Conservation (phyloP, 1,140 invertebrate genomes). For the Diachasma alloeum region DNA sequence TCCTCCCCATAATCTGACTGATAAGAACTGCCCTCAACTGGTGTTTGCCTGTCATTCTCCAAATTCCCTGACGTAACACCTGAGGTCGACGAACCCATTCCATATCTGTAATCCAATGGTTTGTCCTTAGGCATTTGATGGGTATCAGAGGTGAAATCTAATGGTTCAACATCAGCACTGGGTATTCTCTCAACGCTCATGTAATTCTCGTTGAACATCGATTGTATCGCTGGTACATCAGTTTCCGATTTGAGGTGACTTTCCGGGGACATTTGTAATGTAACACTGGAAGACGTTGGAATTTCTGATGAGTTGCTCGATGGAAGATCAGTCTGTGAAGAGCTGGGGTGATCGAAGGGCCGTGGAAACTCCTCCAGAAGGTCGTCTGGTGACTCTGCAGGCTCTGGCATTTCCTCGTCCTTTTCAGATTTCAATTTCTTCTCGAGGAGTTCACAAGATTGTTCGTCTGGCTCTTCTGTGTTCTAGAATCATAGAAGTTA, state of each 20-base stretch:
- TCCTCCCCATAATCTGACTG: constrained; percentile 22
- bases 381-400: constrained; percentile 16
- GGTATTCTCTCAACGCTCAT: constrained; percentile 7
- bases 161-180: constrained; percentile 34
- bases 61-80: constrained; percentile 21
- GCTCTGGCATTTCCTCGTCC: constrained; percentile 39
- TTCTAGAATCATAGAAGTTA: neutral
- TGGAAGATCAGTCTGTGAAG: neutral
- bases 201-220: constrained; percentile 21
- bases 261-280: constrained; percentile 14
- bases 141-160: constrained; percentile 46
- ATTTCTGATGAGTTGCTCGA: neutral
- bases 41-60: constrained; percentile 30
- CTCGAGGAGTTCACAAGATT: constrained; percentile 18
- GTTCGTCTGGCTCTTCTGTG: neutral
- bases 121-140: constrained; percentile 31
- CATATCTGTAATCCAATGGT: constrained; percentile 42
- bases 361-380: neutral
- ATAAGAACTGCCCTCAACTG: neutral
- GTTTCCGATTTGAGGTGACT: constrained; percentile 23
- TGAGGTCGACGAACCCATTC: constrained; percentile 30
- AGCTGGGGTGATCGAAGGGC: neutral
- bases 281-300: constrained; percentile 17
- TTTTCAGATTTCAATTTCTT: constrained; percentile 32
- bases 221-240: constrained; percentile 9